Percentiles rank a stretch among this genome's conserved stretches.
Conservation (phyloP, 2,113 vertebrate genomes). For the Scopus umbretta region DNA sequence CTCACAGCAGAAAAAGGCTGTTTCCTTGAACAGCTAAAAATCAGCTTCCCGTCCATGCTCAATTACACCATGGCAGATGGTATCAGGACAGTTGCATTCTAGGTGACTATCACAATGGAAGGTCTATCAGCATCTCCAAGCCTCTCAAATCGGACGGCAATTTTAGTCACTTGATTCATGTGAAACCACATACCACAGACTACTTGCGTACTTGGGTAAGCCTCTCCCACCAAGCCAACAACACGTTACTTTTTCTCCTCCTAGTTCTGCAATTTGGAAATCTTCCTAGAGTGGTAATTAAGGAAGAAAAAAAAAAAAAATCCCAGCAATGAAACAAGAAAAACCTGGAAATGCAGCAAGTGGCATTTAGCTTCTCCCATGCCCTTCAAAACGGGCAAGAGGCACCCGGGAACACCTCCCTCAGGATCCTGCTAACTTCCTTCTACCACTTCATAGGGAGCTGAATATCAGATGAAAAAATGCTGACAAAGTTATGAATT, state of each 20-base stretch:
- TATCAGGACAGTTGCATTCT: not conserved
- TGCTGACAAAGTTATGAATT: not conserved
- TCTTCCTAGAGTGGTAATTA: not conserved
- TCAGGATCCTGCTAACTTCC: not conserved
- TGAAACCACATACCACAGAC: not conserved
- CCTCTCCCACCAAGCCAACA: not conserved
- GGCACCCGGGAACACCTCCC: not conserved
- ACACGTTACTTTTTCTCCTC: not conserved
- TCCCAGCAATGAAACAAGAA: not conserved
- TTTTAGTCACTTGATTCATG: not conserved
- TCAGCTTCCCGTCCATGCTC: not conserved
- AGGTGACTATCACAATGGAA: not conserved
- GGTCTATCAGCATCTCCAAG: not conserved
- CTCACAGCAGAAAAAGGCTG: not conserved
- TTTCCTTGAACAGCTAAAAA: not conserved
- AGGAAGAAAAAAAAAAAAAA: not conserved
- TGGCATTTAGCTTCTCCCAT: not conserved
- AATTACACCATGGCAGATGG: not conserved
- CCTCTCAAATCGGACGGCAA: not conserved
- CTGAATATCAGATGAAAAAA: not conserved
- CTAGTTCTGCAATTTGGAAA: conserved; percentile 1
- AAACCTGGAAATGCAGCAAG: not conserved
- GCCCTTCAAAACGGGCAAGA: not conserved
- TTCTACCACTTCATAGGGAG: not conserved
- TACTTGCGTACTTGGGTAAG: not conserved